Base-by-base conservation (phyloP, 2,797 vertebrate species). In the Kryptolebias ocellatus region DNA sequence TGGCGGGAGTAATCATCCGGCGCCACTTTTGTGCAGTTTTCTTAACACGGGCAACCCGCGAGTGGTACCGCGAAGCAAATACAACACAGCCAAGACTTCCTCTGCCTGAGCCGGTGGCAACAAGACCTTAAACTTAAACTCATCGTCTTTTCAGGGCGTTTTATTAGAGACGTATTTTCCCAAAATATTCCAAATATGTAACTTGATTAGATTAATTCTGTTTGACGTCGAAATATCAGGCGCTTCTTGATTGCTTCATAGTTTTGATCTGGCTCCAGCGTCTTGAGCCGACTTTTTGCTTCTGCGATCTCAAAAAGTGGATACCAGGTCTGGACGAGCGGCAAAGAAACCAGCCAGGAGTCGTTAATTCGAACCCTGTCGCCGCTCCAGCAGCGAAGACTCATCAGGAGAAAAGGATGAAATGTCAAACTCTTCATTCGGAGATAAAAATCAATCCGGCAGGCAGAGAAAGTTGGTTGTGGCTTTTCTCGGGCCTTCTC, bases 361-460 rank as follows among this genome's bases (percentile, higher is more conserved):
- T 74, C 65, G 70, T 61, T 17, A 5, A 2, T 52, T 69, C 68
- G 69, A 70, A 74, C 6, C 0, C 24, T 39, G 31, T 28, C 14
- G 1, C 44, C 1, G 39, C 8, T 39, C 15, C 5, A 44, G 44
- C 20, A 51, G 64, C 55, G 42, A 53, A 60, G 60, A 64, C 68
- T 58, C 61, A 58, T 78, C 69, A 65, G 67, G 44, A 27, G 16
- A 50, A 50, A 28, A n/a, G 18, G 72, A 73, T 68, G 3, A 1
- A 61, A 54, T 68, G 34, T 80, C 65, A 16, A 11, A 45, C 10
- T 16, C 39, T 54, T 45, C n/a, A 7, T 7, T 72, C 4, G 7
- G 53, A 74, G 62, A 79, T 81, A 27, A 71, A 61, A 63, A 81
- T 71, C 76, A 29, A 54, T 42, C 37, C 62, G 74, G 68, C 12